These are phyloP conservation scores for Rhamphomyia laevipes DNA, from an alignment of 2,888 invertebrate genomes.

Conservation along the genomic window DNA sequence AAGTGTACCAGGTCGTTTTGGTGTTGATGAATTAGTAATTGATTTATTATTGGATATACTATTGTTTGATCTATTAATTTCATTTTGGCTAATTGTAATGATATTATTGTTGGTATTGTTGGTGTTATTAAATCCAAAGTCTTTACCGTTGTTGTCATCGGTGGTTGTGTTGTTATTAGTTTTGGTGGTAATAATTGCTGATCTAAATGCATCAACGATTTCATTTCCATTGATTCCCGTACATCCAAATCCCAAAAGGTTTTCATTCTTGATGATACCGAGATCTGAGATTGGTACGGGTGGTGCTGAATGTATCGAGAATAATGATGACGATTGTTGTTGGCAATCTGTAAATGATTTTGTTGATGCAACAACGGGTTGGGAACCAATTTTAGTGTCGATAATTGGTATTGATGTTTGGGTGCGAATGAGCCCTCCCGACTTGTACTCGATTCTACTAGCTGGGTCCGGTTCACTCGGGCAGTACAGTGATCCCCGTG, in stretches of 20 bases:
- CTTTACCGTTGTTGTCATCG: background rate
- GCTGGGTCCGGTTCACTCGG: constrained; percentile 39
- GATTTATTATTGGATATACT: constrained; percentile 8
- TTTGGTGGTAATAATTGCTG: constrained; percentile 11
- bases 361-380: constrained; percentile 21
- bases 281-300: constrained; percentile 40
- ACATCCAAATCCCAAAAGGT: constrained; percentile 16
- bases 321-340: constrained; percentile 43
- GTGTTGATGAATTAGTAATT: constrained; percentile 21
- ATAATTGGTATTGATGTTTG: constrained; percentile 12
- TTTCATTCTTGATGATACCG: constrained; percentile 23
- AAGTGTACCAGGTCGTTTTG: constrained; percentile 40
- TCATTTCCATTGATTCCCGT: constrained; percentile 12
- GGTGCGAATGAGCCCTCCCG: constrained; percentile 35
- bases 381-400: constrained; percentile 19
- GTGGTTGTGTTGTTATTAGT: background rate
- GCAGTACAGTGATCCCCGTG: constrained; percentile 39
- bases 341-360: constrained; percentile 26
- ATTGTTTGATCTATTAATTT: background rate
- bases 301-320: constrained; percentile 59
- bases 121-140: background rate
- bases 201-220: constrained; percentile 10
- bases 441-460: constrained; percentile 38
- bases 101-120: constrained; percentile 1
- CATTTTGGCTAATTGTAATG: constrained; percentile 7